Evolutionary conservation across 1,140 invertebrate genomes (phyloP).

Genomic region (Leptinotarsa defecta): DNA sequence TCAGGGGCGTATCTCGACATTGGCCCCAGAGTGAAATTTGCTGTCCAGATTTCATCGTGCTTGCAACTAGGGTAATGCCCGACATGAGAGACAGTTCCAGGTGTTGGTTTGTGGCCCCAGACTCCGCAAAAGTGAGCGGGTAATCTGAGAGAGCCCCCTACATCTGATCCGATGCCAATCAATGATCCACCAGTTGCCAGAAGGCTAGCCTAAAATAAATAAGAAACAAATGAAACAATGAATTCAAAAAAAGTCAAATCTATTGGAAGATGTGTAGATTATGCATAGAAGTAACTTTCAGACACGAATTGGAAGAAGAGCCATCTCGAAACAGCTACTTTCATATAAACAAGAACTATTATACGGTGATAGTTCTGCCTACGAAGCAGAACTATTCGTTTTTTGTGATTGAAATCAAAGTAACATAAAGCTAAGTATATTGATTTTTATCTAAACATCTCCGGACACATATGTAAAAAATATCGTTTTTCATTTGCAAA

Average conservation of each 20-base stretch:
- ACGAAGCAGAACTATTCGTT: no score
- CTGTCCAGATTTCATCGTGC: slow-evolving; percentile 41
- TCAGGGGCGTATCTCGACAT: slow-evolving; percentile 79
- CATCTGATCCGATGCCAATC: slow-evolving; percentile 81
- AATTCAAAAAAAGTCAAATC: no score
- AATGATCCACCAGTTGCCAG: slow-evolving; percentile 76
- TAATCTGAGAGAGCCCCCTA: slow-evolving; percentile 81
- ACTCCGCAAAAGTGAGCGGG: slow-evolving; percentile 87
- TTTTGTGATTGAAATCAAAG: no score
- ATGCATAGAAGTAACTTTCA: no score
- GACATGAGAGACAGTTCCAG: slow-evolving; percentile 63
- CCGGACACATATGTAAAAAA: no score
- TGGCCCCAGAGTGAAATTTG: slow-evolving; percentile 72
- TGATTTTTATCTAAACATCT: no score
- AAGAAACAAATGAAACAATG: no score
- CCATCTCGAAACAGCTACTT: no score
- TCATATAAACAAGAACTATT: no score
- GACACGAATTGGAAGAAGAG: no score
- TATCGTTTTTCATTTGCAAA: not conserved
- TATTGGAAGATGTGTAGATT: no score
- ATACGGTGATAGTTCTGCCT: not conserved
- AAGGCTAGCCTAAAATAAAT: slow-evolving; percentile 61
- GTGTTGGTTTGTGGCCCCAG: slow-evolving; percentile 81
- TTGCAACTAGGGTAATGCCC: slow-evolving; percentile 54
- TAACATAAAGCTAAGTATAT: no score